Percentiles rank a stretch among this genome's conserved stretches.
Conservation (phyloP, 2,888 invertebrate genomes). For the Tenthredo scrophulariae region DNA sequence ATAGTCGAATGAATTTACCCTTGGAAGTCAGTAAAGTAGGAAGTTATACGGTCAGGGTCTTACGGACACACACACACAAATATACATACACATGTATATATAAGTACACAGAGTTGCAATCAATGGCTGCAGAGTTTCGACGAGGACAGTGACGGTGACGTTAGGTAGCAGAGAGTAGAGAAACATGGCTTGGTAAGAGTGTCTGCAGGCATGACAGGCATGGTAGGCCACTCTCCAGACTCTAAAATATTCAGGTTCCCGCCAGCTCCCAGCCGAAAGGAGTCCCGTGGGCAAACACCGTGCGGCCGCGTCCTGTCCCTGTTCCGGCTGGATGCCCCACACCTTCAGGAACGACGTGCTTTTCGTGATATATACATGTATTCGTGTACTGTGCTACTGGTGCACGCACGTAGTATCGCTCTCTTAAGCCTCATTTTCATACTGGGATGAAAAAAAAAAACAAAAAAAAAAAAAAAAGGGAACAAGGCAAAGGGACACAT, state of each 20-base stretch:
- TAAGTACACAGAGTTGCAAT: not conserved
- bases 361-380: constrained; percentile 27
- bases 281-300: constrained; percentile 42
- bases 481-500: not conserved
- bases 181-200: not conserved
- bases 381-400: not conserved
- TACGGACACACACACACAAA: not conserved
- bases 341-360: constrained; percentile 23
- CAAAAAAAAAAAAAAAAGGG: no score
- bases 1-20: not conserved
- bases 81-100: not conserved
- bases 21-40: not conserved
- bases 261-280: constrained; percentile 26
- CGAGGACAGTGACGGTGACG: not conserved
- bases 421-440: constrained; percentile 13
- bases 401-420: constrained; percentile 2
- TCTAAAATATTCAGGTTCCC: constrained; percentile 46
- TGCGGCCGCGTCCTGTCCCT: constrained; percentile 40
- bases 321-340: constrained; percentile 31
- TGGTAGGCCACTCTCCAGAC: constrained; percentile 13
- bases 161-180: not conserved
- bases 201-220: not conserved
- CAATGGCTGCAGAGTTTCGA: constrained; percentile 15
- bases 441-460: not conserved
- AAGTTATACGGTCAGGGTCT: not conserved